Evolutionary conservation across 2,888 invertebrate species (phyloP).

Genomic region (Ichneumon xanthorius): DNA sequence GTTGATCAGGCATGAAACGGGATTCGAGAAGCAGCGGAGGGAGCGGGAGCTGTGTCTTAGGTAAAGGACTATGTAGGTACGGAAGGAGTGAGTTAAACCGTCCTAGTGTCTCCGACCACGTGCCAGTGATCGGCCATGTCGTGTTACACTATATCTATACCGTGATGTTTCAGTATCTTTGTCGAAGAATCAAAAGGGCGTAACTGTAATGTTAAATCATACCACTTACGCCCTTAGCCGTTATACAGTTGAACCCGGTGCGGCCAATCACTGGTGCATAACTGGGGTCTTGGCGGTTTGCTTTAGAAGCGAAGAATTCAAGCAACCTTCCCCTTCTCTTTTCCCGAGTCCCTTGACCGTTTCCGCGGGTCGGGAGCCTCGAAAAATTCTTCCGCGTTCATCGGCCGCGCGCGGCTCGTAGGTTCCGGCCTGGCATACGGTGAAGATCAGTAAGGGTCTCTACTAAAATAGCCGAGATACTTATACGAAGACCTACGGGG

Average conservation of each 20-base stretch:
- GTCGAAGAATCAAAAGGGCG: background rate
- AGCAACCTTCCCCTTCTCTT: conserved; percentile 20
- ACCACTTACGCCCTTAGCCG: background rate
- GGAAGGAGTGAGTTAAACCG: conserved; percentile 35
- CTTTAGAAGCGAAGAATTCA: conserved; percentile 50
- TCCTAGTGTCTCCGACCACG: background rate
- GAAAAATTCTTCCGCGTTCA: conserved; percentile 81
- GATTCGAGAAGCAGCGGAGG: conserved; percentile 44
- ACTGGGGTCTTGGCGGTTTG: background rate
- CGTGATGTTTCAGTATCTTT: background rate
- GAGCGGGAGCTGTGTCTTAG: conserved; percentile 44
- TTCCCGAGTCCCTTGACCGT: conserved; percentile 66
- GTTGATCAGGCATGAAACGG: conserved; percentile 51
- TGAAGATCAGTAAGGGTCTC: conserved; percentile 19
- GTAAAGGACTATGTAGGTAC: conserved; percentile 31
- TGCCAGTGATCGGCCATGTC: background rate
- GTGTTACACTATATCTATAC: background rate
- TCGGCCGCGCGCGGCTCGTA: conserved; percentile 74
- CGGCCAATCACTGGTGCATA: background rate
- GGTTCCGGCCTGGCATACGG: conserved; percentile 16
- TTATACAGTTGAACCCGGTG: background rate
- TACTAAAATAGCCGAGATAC: background rate
- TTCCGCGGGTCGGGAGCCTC: conserved; percentile 69
- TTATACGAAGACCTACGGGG: conserved; percentile 26
- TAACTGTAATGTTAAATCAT: too few relatives aligned